phyloP scores from a whole-genome alignment of 2,113 vertebrate species.

The Lepisosteus oculatus region DNA sequence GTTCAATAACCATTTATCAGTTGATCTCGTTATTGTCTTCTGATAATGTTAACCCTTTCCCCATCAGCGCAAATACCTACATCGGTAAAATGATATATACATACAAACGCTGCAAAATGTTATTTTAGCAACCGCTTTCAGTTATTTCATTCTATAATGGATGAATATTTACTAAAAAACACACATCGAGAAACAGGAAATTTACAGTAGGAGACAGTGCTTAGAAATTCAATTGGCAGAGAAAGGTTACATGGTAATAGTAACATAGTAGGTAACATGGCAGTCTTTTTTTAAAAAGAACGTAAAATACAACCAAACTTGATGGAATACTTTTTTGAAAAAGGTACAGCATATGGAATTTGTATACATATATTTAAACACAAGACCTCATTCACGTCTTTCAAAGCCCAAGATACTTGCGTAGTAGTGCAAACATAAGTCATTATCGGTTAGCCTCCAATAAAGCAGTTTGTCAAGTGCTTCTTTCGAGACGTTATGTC shows the following conservation, averaged over 20 bases:
- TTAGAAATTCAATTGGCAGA: too few relatives aligned
- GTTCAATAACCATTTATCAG: constrained; percentile 69
- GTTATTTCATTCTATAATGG: too few relatives aligned
- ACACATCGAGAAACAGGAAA: too few relatives aligned
- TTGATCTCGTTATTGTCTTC: constrained; percentile 64
- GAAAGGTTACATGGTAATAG: too few relatives aligned
- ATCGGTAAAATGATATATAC: constrained; percentile 25
- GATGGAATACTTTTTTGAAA: too few relatives aligned
- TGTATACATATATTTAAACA: constrained; percentile 32
- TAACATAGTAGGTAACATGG: too few relatives aligned
- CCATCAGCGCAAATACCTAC: constrained; percentile 45
- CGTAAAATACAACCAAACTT: too few relatives aligned
- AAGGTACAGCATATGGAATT: too few relatives aligned
- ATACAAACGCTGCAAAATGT: background rate
- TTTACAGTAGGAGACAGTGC: too few relatives aligned
- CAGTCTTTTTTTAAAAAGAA: too few relatives aligned
- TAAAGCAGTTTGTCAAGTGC: constrained; percentile 62
- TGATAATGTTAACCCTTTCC: constrained; percentile 62
- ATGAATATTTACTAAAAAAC: too few relatives aligned
- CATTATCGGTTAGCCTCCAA: constrained; percentile 65
- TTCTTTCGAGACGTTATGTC: constrained; percentile 63
- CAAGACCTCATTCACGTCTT: constrained; percentile 40
- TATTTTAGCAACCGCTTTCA: too few relatives aligned
- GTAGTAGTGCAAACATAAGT: constrained; percentile 58
- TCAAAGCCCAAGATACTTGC: constrained; percentile 52